Conservation (phyloP, 2,888 invertebrate genomes). For the Poecilobothrus nobilitatus region DNA sequence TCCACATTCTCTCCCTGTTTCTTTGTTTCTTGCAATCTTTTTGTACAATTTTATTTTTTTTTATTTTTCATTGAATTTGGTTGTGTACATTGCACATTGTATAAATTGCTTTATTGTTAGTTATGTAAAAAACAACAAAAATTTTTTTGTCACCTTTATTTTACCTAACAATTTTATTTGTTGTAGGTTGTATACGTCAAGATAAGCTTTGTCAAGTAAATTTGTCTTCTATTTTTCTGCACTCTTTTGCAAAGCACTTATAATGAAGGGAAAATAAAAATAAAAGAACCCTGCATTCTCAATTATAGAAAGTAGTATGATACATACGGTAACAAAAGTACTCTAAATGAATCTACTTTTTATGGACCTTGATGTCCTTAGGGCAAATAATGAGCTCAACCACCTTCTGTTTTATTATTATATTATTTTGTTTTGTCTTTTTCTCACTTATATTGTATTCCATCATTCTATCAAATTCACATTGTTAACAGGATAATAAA, state of each 20-base stretch:
- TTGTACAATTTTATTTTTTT: not conserved
- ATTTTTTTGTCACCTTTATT: not conserved
- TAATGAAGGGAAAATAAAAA: not conserved
- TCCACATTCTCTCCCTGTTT: too few species aligned
- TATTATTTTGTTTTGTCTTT: not conserved
- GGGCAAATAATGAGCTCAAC: constrained; percentile 6
- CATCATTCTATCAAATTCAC: not conserved
- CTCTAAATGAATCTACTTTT: not conserved
- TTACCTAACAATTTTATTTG: not conserved
- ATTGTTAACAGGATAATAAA: too few species aligned
- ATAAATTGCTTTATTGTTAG: too few species aligned
- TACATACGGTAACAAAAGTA: not conserved
- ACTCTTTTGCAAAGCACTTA: not conserved
- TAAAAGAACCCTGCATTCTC: not conserved
- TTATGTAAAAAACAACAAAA: not conserved
- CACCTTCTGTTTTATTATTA: not conserved
- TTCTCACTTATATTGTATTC: not conserved
- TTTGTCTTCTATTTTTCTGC: not conserved
- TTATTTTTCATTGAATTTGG: not conserved
- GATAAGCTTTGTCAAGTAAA: not conserved
- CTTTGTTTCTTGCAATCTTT: not conserved
- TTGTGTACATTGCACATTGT: too few species aligned
- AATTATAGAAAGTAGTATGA: not conserved
- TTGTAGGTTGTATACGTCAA: not conserved
- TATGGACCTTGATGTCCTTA: not conserved